Evolutionary conservation across 1,140 invertebrate species (phyloP).

Genomic region (Diploscapter pachys): DNA sequence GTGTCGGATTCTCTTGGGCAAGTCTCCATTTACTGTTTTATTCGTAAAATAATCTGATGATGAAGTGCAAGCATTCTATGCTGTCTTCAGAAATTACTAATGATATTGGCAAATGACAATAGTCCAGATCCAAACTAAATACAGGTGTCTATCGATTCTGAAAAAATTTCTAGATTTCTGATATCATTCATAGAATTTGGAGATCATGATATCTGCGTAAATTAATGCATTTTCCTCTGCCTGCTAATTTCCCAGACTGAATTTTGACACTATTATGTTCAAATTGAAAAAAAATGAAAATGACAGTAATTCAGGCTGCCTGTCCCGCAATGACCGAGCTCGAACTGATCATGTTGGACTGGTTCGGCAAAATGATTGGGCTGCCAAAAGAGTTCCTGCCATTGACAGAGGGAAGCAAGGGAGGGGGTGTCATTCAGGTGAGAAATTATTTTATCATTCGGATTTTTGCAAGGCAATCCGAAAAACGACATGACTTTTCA

Average conservation of each 20-base stretch:
- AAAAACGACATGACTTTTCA: too few relatives aligned
- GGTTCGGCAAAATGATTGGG: conserved; percentile 77
- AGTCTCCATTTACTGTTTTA: conserved; percentile 39
- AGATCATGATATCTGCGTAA: too few relatives aligned
- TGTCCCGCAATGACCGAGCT: conserved; percentile 95
- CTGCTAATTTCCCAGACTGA: too few relatives aligned
- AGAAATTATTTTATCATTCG: neutral
- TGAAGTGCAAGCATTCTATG: too few relatives aligned
- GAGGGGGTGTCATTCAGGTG: conserved; percentile 68
- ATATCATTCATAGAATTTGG: too few relatives aligned
- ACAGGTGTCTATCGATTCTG: neutral
- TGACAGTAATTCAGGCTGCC: conserved; percentile 72
- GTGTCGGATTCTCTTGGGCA: conserved; percentile 98
- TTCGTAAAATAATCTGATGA: too few relatives aligned
- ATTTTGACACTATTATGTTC: neutral
- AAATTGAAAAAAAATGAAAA: conserved; percentile 2
- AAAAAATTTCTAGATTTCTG: neutral
- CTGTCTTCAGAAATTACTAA: too few relatives aligned
- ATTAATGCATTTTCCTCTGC: too few relatives aligned
- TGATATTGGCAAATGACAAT: conserved; percentile 1
- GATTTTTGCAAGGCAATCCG: too few relatives aligned
- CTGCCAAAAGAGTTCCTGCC: conserved; percentile 65
- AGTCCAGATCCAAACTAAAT: neutral
- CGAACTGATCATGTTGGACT: conserved; percentile 92
- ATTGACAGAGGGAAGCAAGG: conserved; percentile 61